phyloP scores from a whole-genome alignment of 1,140 invertebrate species.

The Archivesica marissinica region DNA sequence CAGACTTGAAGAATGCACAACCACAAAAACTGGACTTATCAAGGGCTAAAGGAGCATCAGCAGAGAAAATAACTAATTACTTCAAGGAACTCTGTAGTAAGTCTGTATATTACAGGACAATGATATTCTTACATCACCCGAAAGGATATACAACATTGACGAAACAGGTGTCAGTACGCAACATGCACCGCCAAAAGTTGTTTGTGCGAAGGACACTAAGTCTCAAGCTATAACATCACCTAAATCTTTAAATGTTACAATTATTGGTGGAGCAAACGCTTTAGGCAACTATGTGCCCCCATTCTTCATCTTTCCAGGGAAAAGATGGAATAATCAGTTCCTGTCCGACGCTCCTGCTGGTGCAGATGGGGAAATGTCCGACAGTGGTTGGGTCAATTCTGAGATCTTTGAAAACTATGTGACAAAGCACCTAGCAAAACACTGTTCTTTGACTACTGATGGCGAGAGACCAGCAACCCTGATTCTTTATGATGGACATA shows the following conservation, averaged over 20 bases:
- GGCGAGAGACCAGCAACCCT: conserved; percentile 74
- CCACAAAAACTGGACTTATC: no score
- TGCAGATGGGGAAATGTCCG: conserved; percentile 31
- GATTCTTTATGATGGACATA: conserved; percentile 84
- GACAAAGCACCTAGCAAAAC: conserved; percentile 37
- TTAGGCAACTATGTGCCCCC: conserved; percentile 35
- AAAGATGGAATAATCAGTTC: conserved; percentile 11
- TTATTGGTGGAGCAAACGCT: conserved; percentile 40
- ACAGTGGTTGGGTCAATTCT: conserved; percentile 47
- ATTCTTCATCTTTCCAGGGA: conserved; percentile 30
- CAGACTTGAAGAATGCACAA: no score
- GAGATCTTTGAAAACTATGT: conserved; percentile 44
- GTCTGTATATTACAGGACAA: no score
- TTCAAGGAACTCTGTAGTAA: no score
- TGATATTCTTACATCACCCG: conserved; percentile 28
- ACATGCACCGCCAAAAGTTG: conserved; percentile 47
- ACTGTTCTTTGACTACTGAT: conserved; percentile 8
- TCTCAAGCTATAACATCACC: conserved; percentile 56
- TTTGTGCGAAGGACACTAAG: conserved; percentile 19
- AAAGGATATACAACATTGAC: conserved; percentile 41
- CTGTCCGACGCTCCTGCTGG: conserved; percentile 76
- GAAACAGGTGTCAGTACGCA: conserved; percentile 39
- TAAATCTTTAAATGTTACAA: conserved; percentile 25
- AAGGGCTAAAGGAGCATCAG: no score
- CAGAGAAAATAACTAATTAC: no score